These are phyloP conservation scores for Temnothorax ravouxi DNA, from an alignment of 2,888 invertebrate genomes.

Conservation along the genomic window DNA sequence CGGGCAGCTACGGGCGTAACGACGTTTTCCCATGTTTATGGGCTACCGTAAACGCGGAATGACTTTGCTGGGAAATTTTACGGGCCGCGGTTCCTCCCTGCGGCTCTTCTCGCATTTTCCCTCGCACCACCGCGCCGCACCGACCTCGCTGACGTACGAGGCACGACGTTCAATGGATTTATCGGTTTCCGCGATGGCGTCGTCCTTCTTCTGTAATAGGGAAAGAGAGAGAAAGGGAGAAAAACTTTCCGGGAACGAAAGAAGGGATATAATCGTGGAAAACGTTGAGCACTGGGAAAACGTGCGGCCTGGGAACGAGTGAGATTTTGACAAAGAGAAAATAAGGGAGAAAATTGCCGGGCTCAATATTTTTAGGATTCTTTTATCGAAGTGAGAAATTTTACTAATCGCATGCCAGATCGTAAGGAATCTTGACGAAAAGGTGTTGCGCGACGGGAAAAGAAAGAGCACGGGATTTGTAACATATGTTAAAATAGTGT, in stretches of 20 bases:
- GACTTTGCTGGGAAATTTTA: slow-evolving; percentile 69
- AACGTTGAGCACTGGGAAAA: background rate
- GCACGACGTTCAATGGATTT: slow-evolving; percentile 58
- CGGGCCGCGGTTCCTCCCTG: slow-evolving; percentile 56
- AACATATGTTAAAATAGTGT: background rate
- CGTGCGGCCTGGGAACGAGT: background rate
- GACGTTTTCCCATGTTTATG: slow-evolving; percentile 63
- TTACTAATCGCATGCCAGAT: background rate
- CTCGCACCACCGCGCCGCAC: background rate
- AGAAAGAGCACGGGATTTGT: background rate
- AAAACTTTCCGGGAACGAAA: background rate
- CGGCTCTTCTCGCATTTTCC: slow-evolving; percentile 51
- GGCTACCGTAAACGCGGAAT: slow-evolving; percentile 66
- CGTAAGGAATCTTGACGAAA: background rate
- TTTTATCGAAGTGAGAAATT: slow-evolving; percentile 22
- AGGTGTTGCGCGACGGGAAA: background rate
- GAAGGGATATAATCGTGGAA: slow-evolving; percentile 22
- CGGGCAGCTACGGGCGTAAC: slow-evolving; percentile 45
- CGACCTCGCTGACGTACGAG: slow-evolving; percentile 31
- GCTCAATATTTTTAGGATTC: background rate
- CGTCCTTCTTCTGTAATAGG: slow-evolving; percentile 15
- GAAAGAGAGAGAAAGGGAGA: background rate
- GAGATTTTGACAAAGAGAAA: slow-evolving; percentile 29
- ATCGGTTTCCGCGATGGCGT: slow-evolving; percentile 55
- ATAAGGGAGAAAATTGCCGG: slow-evolving; percentile 13